A percentile compares a stretch with the other conserved stretches of the same genome.
Conservation (phyloP, 1,140 invertebrate genomes). For the Zaprionus vittiger region DNA sequence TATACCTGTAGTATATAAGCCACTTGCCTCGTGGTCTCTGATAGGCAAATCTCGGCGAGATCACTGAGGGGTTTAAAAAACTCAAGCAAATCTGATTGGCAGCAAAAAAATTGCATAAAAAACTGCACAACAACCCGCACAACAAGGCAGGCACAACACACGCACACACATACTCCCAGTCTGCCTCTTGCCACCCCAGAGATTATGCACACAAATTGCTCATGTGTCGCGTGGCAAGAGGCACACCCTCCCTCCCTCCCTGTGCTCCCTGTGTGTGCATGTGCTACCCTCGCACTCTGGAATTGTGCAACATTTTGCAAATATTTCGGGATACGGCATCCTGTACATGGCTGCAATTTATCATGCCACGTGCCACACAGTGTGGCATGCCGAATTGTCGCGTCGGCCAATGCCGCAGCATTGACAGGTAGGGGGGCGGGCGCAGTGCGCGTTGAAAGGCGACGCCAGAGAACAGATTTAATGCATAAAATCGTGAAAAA, state of each 20-base stretch:
- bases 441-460: conserved; percentile 9
- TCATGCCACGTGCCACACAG: conserved; percentile 60
- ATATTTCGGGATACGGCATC: conserved; percentile 12
- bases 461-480: conserved; percentile 8
- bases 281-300: neutral
- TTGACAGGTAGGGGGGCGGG: conserved; percentile 55
- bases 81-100: conserved; percentile 51
- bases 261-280: neutral
- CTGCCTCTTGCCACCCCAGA: conserved; percentile 35
- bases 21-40: conserved; percentile 19
- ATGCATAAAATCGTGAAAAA: conserved; percentile 1
- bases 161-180: neutral
- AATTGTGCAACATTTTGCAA: conserved; percentile 42
- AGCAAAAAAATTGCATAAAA: conserved; percentile 62
- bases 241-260: conserved; percentile 28
- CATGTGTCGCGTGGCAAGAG: conserved; percentile 40
- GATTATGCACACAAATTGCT: conserved; percentile 45
- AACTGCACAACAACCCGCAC: conserved; percentile 50
- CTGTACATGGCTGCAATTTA: conserved; percentile 56
- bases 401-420: conserved; percentile 61
- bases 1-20: neutral
- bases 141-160: neutral
- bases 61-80: conserved; percentile 46
- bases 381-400: conserved; percentile 56
- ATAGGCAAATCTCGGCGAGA: conserved; percentile 45